phyloP scores from a whole-genome alignment of 1,140 invertebrate species.

The Zaprionus tsacasi region DNA sequence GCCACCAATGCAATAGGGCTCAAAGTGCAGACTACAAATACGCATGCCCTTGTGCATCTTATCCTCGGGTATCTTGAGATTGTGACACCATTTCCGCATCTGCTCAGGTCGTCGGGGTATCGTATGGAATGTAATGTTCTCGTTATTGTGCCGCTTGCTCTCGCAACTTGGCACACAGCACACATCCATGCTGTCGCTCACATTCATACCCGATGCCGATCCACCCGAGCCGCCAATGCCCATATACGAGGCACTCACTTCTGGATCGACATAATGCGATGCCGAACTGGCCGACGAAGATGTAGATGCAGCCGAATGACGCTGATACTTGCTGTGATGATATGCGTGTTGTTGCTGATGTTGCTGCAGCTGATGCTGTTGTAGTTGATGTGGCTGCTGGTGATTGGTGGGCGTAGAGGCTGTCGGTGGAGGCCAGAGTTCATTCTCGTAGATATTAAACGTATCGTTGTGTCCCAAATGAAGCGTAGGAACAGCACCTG shows the following conservation, averaged over 20 bases:
- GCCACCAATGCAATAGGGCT: conserved; percentile 79
- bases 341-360: conserved; percentile 40
- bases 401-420: conserved; percentile 35
- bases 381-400: conserved; percentile 37
- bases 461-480: conserved; percentile 79
- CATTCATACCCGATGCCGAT: conserved; percentile 47
- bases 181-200: conserved; percentile 70
- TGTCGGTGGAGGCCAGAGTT: conserved; percentile 71
- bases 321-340: conserved; percentile 63
- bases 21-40: conserved; percentile 77
- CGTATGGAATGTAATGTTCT: conserved; percentile 81
- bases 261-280: conserved; percentile 67
- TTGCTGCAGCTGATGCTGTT: conserved; percentile 32
- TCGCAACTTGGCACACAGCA: conserved; percentile 78
- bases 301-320: conserved; percentile 67
- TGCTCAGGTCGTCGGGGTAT: conserved; percentile 76
- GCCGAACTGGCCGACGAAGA: conserved; percentile 69
- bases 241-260: conserved; percentile 52
- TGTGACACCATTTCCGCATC: conserved; percentile 80
- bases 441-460: conserved; percentile 81
- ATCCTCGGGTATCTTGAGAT: conserved; percentile 70
- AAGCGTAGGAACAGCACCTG: conserved; percentile 75
- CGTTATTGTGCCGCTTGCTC: conserved; percentile 73
- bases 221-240: conserved; percentile 36
- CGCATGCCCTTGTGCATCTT: conserved; percentile 80